Base-by-base conservation (phyloP, 1,140 invertebrate species). In the Sinella curviseta region DNA sequence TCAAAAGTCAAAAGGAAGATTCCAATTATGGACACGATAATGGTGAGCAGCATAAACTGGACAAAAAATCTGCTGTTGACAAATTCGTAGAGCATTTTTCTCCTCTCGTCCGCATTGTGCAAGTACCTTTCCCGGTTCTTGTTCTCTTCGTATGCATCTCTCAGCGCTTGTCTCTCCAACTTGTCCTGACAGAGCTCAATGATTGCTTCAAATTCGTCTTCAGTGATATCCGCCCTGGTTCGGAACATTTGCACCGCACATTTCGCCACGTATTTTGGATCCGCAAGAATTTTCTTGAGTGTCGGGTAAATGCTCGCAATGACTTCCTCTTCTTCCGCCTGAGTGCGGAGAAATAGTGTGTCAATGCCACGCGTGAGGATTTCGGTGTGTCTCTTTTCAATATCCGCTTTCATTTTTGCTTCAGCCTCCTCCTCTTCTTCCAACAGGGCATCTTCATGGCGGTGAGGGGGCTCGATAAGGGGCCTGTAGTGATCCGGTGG, bases 1-100 rank as follows among this genome's bases (percentile, higher is more conserved):
- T 83, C 81, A 67, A 82, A 84, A n/a, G 83, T 84, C n/a, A 84
- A 75, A 0, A 83, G 55, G 34, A 83, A 75, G 28, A 85, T 78
- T 17, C 82, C 78, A 3, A 76, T 26, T 0, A 82, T 85, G 36
- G 82, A 84, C 1, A 83, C 20, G 35, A 84, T 65, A 30, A 85
- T 85, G 1, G 75, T 74, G 1, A 76, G 4, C 4, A 85, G 80
- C 75, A 85, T 84, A 65, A 85, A 83, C 20, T 65, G 70, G n/a
- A 30, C 73, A 65, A 84, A 85, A 24, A 77, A 67, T 24, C 54
- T 24, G n/a, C 82, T 81, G 20, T 85, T 83, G 1, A 84, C 60
- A 57, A 83, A 85, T 36, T 81, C 74, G 70, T 85, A 84, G n/a
- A 84, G 57, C 78, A 84, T 80, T 77, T 31, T 39, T 14, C 81